A percentile compares a stretch with the other conserved stretches of the same genome.
These are phyloP conservation scores for Pedionomus torquatus DNA, from an alignment of 2,113 vertebrate species.

Conservation along the genomic window DNA sequence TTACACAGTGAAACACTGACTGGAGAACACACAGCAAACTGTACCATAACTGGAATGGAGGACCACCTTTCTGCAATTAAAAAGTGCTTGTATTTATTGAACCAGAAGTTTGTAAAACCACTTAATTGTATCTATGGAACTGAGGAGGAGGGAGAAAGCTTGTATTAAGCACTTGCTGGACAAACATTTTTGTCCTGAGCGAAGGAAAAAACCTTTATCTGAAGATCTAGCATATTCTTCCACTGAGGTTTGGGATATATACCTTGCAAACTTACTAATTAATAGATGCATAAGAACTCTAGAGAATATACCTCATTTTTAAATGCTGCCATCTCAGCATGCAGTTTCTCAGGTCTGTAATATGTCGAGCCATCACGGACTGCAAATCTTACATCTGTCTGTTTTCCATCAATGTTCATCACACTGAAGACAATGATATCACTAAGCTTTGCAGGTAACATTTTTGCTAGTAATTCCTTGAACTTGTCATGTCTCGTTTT, in stretches of 20 bases:
- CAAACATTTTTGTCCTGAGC: background rate
- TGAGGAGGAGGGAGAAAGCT: background rate
- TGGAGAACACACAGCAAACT: background rate
- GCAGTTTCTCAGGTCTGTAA: conserved; percentile 81
- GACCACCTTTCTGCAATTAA: background rate
- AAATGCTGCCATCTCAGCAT: conserved; percentile 78
- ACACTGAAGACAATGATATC: conserved; percentile 80
- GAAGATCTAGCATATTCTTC: background rate
- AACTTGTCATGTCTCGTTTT: conserved; percentile 76
- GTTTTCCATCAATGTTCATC: conserved; percentile 71
- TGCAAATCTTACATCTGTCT: conserved; percentile 80
- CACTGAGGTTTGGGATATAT: background rate
- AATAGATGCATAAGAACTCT: background rate
- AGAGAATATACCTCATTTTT: conserved; percentile 42
- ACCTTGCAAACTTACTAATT: background rate
- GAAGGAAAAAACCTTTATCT: background rate
- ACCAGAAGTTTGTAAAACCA: background rate
- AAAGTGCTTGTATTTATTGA: background rate
- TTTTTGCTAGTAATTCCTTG: conserved; percentile 80
- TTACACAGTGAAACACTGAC: background rate
- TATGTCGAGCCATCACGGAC: conserved; percentile 59
- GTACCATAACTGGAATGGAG: background rate
- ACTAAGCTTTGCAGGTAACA: conserved; percentile 71
- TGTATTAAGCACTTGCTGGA: background rate
- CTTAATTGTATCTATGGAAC: no score